Evolutionary conservation across 2,797 vertebrate species (phyloP).

Genomic region (Lacerta bilineata): DNA sequence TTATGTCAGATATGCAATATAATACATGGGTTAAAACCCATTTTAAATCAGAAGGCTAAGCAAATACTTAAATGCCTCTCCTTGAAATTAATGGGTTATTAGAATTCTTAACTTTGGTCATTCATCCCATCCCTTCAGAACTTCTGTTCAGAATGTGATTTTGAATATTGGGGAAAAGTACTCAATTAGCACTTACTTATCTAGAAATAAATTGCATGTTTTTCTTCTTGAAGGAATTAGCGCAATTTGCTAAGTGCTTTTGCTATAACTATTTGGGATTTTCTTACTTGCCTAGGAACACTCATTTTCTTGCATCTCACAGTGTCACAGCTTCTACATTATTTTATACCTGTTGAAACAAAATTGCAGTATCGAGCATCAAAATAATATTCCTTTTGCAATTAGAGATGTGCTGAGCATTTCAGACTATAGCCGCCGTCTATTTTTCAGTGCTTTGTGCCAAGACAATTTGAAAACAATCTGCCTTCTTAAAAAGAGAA

Average conservation of each 20-base stretch:
- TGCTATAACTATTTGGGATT: conserved; percentile 12
- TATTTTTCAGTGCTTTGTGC: neutral
- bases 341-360: conserved; percentile 43
- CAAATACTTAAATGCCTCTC: neutral
- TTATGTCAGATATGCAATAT: neutral
- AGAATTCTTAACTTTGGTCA: neutral
- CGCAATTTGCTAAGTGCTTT: conserved; percentile 37
- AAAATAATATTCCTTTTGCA: conserved; percentile 44
- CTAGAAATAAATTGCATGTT: neutral
- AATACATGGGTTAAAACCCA: neutral
- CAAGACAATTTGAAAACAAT: conserved; percentile 44
- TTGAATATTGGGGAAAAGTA: neutral
- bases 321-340: conserved; percentile 40
- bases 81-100: neutral
- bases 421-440: conserved; percentile 47
- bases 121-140: neutral
- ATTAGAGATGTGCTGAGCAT: conserved; percentile 47
- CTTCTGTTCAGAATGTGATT: neutral
- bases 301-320: conserved; percentile 22
- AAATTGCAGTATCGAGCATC: conserved; percentile 45
- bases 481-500: conserved; percentile 44
- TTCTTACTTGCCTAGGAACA: conserved; percentile 38
- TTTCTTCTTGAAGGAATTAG: conserved; percentile 18
- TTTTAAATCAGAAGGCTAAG: neutral
- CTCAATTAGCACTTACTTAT: neutral